These are phyloP conservation scores for Notiomystis cincta DNA, from an alignment of 2,113 vertebrate genomes.

Conservation along the genomic window DNA sequence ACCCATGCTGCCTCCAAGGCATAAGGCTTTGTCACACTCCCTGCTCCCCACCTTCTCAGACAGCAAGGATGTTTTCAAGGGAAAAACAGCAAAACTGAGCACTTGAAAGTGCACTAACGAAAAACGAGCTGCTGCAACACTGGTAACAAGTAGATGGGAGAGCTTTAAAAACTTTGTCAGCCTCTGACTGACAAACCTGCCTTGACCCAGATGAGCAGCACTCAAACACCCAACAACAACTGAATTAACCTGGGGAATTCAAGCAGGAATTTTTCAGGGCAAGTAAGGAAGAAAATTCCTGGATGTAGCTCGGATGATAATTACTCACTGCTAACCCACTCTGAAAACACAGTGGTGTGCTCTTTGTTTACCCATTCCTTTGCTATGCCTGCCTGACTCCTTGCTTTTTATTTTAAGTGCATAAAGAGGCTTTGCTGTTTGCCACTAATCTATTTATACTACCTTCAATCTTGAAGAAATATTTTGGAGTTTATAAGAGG, in stretches of 20 bases:
- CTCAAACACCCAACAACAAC: neutral
- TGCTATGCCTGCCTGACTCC: neutral
- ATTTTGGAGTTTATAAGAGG: neutral
- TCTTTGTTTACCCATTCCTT: neutral
- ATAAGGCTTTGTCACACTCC: neutral
- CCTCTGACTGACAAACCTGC: neutral
- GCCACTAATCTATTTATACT: neutral
- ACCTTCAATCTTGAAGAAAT: neutral
- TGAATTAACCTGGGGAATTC: neutral
- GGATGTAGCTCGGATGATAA: fast-evolving
- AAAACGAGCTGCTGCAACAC: neutral
- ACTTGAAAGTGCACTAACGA: neutral
- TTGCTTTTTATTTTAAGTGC: neutral
- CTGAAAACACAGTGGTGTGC: neutral
- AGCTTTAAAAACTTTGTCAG: neutral
- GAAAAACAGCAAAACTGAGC: fast-evolving
- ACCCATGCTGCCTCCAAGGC: neutral
- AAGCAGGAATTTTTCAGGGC: neutral
- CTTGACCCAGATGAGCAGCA: neutral
- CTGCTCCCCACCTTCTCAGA: no score
- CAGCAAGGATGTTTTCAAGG: neutral
- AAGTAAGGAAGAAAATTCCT: neutral
- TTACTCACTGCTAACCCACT: neutral
- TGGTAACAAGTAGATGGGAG: neutral
- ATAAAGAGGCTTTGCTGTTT: neutral